Base-by-base conservation (phyloP, 2,888 invertebrate genomes). In the Apodemia mormo region DNA sequence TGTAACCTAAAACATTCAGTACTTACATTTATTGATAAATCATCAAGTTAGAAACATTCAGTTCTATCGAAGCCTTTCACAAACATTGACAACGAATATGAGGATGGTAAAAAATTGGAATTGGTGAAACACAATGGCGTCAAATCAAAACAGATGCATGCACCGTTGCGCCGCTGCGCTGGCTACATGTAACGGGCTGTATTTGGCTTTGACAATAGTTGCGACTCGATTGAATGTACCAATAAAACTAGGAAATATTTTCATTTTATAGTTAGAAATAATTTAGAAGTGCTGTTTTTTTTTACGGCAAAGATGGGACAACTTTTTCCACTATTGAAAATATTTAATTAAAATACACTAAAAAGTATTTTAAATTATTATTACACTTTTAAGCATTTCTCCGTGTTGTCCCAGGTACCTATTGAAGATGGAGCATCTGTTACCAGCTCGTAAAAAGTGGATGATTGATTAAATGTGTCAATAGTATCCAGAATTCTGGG, bases 151-250 rank as follows among this genome's bases (percentile, higher is more conserved):
- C 58, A 58, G 58, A 29, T 58, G 29, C 29, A 58, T 30, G 58
- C n/a, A 22, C 54, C 54, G 54, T 22, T 22, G 54, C 54, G 54
- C 22, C 54, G 54, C 58, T 10, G 30, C 30, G 9, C 58, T 5
- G 29, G 58, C 58, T 30, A 9, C 58, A 9, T 58, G 58, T 58
- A 30, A 10, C 58, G 22, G 58, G 1, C 29, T 30, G 58, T 9
- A 30, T 58, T 58, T 30, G 58, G 29, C 58, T 58, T 58, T 58
- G 58, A 58, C 58, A 58, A 58, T 30, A 58, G 58, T 58, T 58
- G 58, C 29, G 58, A 58, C 29, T 29, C 58, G 30, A 58, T 65
- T 40, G 40, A 37, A 65, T 43, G 40, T 65, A 12, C n/a, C 40
- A n/a, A 30, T 33, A 22, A n/a, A n/a, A 43, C 22, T 30, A 40